Evolutionary conservation across 1,140 invertebrate genomes (phyloP).

Genomic region (Euwallacea fornicatus): DNA sequence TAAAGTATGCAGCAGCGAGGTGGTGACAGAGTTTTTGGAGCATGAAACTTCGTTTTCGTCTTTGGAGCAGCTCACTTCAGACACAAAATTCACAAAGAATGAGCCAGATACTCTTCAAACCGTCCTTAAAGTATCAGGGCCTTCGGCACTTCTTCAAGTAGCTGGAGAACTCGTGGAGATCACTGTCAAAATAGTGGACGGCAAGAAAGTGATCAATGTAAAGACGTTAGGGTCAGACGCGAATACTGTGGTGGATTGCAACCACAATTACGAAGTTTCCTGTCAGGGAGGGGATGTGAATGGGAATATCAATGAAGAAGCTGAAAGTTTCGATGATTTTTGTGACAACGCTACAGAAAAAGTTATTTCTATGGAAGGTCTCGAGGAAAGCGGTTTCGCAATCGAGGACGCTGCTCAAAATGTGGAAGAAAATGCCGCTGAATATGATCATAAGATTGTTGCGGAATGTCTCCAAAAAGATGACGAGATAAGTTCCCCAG

Average conservation of each 20-base stretch:
- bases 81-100: constrained; percentile 11
- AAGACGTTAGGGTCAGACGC: constrained; percentile 41
- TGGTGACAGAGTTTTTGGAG: constrained; percentile 23
- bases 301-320: background rate
- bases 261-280: constrained; percentile 39
- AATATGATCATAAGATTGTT: background rate
- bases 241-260: constrained; percentile 42
- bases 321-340: background rate
- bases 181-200: constrained; percentile 44
- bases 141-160: constrained; percentile 45
- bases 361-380: background rate
- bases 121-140: constrained; percentile 41
- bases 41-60: constrained; percentile 30
- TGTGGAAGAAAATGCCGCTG: background rate
- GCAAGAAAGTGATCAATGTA: constrained; percentile 48
- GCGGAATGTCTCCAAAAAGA: background rate
- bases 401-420: background rate
- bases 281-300: background rate
- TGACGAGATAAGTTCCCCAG: background rate
- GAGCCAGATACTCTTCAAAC: background rate
- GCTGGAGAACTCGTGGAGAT: constrained; percentile 49
- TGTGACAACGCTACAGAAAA: background rate
- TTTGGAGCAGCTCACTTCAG: constrained; percentile 10
- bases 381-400: background rate
- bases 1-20: background rate